These are phyloP conservation scores for Embiotoca jacksoni DNA, from an alignment of 2,113 vertebrate species.

Conservation along the genomic window DNA sequence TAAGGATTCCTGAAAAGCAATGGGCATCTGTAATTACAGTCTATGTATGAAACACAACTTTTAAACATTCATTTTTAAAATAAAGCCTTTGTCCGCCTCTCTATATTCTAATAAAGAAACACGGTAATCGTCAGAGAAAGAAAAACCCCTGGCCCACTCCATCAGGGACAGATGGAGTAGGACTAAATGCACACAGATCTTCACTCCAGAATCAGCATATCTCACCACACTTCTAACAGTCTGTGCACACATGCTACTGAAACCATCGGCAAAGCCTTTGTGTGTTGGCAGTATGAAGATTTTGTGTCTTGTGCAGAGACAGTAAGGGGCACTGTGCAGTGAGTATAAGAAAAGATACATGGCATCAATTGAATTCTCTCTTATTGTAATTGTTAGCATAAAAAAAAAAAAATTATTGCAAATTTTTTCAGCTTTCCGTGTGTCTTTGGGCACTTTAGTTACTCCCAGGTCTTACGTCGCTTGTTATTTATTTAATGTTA, in stretches of 20 bases:
- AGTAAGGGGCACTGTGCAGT: neutral
- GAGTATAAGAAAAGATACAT: too few relatives aligned
- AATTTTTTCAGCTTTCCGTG: neutral
- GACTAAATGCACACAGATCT: constrained; percentile 7
- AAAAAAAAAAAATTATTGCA: neutral
- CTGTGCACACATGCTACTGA: constrained; percentile 5
- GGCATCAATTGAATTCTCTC: too few relatives aligned
- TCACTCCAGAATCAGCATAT: constrained; percentile 14
- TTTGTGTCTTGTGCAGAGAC: neutral
- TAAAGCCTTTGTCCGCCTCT: too few relatives aligned
- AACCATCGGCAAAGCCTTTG: neutral
- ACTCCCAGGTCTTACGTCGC: too few relatives aligned
- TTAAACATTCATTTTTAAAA: too few relatives aligned
- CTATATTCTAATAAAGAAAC: neutral
- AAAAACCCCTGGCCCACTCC: neutral
- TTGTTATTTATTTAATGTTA: constrained; percentile 13
- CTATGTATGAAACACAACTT: neutral
- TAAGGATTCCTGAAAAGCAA: constrained; percentile 25
- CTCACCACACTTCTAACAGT: constrained; percentile 2
- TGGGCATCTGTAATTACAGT: constrained; percentile 19
- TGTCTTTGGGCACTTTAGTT: neutral
- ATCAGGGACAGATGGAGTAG: neutral
- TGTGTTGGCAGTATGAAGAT: neutral
- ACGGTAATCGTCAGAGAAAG: neutral
- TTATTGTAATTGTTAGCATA: too few relatives aligned